Conservation (phyloP, 2,888 invertebrate species). For the Troides helena region DNA sequence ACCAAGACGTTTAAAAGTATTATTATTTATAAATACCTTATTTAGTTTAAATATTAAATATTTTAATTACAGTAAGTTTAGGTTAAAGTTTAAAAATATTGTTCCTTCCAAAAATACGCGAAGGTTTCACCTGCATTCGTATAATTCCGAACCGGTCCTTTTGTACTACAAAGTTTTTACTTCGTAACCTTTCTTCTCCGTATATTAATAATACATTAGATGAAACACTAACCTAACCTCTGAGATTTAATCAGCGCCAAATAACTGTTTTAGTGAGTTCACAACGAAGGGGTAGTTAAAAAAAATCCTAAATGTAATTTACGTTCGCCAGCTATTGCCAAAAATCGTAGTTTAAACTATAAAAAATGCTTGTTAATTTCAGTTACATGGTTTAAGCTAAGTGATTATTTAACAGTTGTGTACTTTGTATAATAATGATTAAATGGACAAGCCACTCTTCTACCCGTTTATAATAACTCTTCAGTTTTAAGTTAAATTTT, state of each 20-base stretch:
- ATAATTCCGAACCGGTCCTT: constrained; percentile 5
- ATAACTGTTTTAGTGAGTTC: neutral
- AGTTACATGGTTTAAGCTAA: too few species aligned
- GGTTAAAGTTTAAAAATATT: too few species aligned
- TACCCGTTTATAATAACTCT: too few species aligned
- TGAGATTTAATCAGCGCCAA: neutral
- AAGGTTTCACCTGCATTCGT: neutral
- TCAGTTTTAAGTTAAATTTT: too few species aligned
- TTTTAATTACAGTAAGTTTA: neutral
- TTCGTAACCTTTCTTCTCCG: constrained; percentile 23
- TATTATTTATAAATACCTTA: neutral
- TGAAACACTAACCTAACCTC: neutral
- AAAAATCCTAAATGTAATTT: neutral
- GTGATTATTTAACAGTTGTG: too few species aligned
- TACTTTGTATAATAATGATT: too few species aligned
- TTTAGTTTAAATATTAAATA: neutral
- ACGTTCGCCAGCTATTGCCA: too few species aligned
- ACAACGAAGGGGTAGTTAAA: neutral
- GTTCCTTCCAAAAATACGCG: neutral
- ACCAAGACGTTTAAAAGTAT: too few species aligned
- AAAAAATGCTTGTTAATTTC: too few species aligned
- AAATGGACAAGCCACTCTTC: too few species aligned
- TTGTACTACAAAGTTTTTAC: constrained; percentile 23
- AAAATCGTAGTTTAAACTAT: too few species aligned
- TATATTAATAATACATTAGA: neutral